Evolutionary conservation across 2,888 invertebrate species (phyloP).

Genomic region (Frankliniella intonsa): DNA sequence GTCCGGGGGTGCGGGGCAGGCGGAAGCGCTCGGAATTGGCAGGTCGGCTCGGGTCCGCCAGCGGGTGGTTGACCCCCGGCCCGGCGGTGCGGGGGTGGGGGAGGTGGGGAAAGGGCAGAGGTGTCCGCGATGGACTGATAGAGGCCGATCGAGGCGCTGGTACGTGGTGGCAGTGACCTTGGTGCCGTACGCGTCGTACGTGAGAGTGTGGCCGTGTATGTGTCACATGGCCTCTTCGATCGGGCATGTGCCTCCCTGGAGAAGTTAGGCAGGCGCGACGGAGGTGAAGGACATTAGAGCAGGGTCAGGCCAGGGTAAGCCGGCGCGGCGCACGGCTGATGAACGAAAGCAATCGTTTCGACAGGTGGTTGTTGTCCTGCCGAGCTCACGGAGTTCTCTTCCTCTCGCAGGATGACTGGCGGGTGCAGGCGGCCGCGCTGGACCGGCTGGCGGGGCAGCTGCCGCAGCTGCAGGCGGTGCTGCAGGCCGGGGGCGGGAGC

Average conservation of each 20-base stretch:
- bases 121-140: too few species aligned
- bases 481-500: slow-evolving; percentile 58
- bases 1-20: too few species aligned
- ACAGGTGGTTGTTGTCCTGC: too few species aligned
- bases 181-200: not conserved
- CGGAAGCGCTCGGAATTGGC: not conserved
- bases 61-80: not conserved
- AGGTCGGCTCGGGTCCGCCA: not conserved
- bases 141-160: too few species aligned
- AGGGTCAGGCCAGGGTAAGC: not conserved
- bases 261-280: not conserved
- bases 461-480: slow-evolving; percentile 51
- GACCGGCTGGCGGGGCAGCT: slow-evolving; percentile 56
- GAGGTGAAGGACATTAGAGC: too few species aligned
- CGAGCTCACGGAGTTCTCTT: slow-evolving; percentile 9
- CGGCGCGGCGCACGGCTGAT: not conserved
- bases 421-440: slow-evolving; percentile 53
- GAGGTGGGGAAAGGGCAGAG: not conserved
- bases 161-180: too few species aligned
- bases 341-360: too few species aligned
- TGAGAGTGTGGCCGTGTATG: not conserved
- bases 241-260: not conserved
- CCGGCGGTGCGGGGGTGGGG: not conserved
- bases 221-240: too few species aligned
- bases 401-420: slow-evolving; percentile 53